Evolutionary conservation across 2,113 vertebrate species (phyloP).

Genomic region (Morone chrysops): DNA sequence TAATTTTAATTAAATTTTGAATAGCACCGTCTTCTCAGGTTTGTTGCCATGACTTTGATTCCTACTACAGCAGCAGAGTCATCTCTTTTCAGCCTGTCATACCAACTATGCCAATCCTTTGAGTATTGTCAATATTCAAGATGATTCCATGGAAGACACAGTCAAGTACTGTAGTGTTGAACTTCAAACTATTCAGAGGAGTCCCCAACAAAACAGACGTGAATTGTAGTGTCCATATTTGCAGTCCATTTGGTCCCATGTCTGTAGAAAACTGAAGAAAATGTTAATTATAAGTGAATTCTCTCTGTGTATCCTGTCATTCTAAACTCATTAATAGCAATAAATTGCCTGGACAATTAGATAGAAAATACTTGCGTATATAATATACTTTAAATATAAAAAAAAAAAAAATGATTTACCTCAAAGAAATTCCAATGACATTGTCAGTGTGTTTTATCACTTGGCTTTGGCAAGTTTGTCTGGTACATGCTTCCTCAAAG

Average conservation of each 20-base stretch:
- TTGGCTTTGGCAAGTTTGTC: too few species aligned
- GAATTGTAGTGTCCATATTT: background rate
- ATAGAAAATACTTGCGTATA: too few species aligned
- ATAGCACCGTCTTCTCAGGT: too few species aligned
- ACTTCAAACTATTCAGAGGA: background rate
- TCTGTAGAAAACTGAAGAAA: constrained; percentile 10
- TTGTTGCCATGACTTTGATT: background rate
- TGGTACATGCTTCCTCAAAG: too few species aligned
- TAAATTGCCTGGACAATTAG: too few species aligned
- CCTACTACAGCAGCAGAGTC: background rate
- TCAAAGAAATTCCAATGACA: too few species aligned
- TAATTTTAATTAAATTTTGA: too few species aligned
- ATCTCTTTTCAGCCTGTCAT: background rate
- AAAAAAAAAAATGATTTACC: too few species aligned
- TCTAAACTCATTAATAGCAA: too few species aligned
- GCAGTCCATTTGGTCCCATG: background rate
- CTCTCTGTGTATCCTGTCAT: too few species aligned
- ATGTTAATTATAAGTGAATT: background rate
- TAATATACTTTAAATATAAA: too few species aligned
- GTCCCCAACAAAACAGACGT: background rate
- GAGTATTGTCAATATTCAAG: background rate
- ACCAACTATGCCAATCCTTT: background rate
- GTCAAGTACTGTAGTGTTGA: background rate
- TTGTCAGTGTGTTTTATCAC: too few species aligned
- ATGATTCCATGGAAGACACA: background rate